A percentile compares a stretch with the other conserved stretches of the same genome.
Conservation (phyloP, 2,888 invertebrate species). For the Sericinus montela region DNA sequence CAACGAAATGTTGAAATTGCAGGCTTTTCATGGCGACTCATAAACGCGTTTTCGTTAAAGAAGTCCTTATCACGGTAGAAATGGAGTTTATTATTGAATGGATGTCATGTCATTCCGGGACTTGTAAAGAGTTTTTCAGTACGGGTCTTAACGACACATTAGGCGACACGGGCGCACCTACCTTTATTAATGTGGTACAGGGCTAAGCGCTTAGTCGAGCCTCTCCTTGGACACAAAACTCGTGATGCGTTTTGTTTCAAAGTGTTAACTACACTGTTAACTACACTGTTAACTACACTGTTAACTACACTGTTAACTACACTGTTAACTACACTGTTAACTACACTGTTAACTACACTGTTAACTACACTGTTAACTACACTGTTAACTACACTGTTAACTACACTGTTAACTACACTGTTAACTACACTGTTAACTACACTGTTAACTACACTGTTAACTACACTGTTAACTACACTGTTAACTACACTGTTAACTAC, state of each 20-base stretch:
- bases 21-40: constrained; percentile 51
- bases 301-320: no score
- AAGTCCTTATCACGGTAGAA: constrained; percentile 28
- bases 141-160: constrained; percentile 72
- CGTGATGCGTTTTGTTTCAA: constrained; percentile 21
- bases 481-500: no score
- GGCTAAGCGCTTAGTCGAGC: constrained; percentile 48
- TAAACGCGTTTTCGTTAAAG: constrained; percentile 47
- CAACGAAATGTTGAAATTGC: constrained; percentile 46
- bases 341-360: no score
- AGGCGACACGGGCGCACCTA: constrained; percentile 66
- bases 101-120: constrained; percentile 34
- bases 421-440: no score
- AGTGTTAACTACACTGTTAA: constrained; percentile 45
- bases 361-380: no score
- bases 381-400: no score
- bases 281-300: no score
- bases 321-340: no score
- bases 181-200: constrained; percentile 74
- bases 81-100: constrained; percentile 37
- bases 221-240: constrained; percentile 19
- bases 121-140: constrained; percentile 67
- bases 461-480: no score
- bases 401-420: no score
- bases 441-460: no score